Evolutionary conservation across 2,888 invertebrate genomes (phyloP).

Genomic region (Drosophila nr. perissopoda): DNA sequence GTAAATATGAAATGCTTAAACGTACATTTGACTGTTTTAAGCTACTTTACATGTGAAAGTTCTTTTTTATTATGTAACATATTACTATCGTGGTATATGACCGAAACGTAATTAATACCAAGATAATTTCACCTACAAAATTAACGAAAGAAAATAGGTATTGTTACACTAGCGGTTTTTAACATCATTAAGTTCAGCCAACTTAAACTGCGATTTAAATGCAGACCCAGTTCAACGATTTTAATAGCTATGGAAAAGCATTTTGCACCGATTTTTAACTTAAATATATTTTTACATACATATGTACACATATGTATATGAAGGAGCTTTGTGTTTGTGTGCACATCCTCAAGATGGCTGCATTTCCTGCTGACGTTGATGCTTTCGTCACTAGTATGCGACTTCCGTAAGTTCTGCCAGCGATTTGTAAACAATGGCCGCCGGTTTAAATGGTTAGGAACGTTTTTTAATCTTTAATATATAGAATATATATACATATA

Average conservation of each 20-base stretch:
- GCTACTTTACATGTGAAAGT: neutral
- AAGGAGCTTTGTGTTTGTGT: conserved; percentile 8
- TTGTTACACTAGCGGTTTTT: neutral
- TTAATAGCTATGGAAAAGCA: neutral
- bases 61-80: conserved; percentile 25
- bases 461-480: neutral
- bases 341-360: conserved; percentile 51
- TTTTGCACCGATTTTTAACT: neutral
- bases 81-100: conserved; percentile 1
- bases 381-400: conserved; percentile 5
- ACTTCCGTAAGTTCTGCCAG: conserved; percentile 40
- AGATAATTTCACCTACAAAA: neutral
- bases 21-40: conserved; percentile 4
- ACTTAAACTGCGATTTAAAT: neutral
- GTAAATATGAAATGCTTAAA: conserved; percentile 5
- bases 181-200: neutral
- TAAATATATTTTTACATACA: neutral
- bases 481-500: neutral
- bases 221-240: neutral
- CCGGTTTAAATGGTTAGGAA: neutral
- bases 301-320: neutral
- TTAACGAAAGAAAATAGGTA: neutral
- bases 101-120: conserved; percentile 33
- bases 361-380: conserved; percentile 47
- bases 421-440: neutral